Percentiles rank a stretch among this genome's conserved stretches.
Conservation (phyloP, 2,797 vertebrate species). For the Thamnophis elegans region DNA sequence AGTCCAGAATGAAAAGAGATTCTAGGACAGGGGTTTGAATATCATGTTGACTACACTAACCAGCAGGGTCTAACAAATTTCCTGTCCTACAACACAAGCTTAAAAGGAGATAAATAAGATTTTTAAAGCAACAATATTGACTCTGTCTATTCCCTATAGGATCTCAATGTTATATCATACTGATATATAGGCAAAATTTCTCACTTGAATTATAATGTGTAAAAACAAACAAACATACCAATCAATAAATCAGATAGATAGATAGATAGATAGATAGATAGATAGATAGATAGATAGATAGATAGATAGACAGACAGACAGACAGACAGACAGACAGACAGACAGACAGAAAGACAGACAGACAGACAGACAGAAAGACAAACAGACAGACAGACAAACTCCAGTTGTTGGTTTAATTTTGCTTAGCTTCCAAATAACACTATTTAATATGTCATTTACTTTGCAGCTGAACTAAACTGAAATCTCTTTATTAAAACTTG, state of each 20-base stretch:
- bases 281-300: background rate
- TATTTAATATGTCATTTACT: background rate
- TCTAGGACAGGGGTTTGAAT: constrained; percentile 35
- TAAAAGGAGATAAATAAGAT: constrained; percentile 32
- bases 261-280: background rate
- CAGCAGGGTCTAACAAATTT: constrained; percentile 29
- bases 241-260: no score
- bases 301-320: background rate
- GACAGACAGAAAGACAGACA: background rate
- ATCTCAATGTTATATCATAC: background rate
- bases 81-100: constrained; percentile 37
- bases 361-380: no score
- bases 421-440: background rate
- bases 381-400: background rate
- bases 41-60: constrained; percentile 38
- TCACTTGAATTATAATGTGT: constrained; percentile 6
- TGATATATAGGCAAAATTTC: constrained; percentile 4
- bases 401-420: background rate
- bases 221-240: background rate
- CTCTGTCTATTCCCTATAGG: background rate
- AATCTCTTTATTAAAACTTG: background rate
- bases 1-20: constrained; percentile 38
- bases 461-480: background rate
- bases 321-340: no score
- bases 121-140: constrained; percentile 22